Conservation (phyloP, 2,797 vertebrate species). For the Pipistrellus kuhlii region DNA sequence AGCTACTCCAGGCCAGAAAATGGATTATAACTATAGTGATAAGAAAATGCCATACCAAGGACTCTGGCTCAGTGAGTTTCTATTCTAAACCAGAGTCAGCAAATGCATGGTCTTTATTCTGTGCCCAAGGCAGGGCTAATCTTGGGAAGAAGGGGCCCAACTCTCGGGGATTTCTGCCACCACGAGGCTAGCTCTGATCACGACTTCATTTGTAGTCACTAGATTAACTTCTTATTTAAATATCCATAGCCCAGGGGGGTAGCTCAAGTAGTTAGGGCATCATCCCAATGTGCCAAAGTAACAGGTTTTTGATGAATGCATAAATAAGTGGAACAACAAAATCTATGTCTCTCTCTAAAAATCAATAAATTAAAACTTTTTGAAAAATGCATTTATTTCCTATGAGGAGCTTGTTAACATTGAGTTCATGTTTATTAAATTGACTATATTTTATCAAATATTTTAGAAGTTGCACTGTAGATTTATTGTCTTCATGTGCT, state of each 20-base stretch:
- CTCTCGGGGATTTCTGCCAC: not conserved
- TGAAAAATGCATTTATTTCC: not conserved
- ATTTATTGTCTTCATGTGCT: not conserved
- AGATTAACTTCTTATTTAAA: not conserved
- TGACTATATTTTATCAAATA: slow-evolving; percentile 1
- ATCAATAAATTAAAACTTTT: too few species aligned
- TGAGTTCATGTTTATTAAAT: not conserved
- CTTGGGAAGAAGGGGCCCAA: not conserved
- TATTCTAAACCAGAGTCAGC: not conserved
- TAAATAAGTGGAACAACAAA: too few species aligned
- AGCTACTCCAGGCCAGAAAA: not conserved
- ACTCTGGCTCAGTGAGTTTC: not conserved
- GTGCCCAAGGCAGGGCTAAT: not conserved
- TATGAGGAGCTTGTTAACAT: not conserved
- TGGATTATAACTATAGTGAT: not conserved
- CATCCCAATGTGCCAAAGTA: too few species aligned
- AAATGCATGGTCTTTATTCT: not conserved
- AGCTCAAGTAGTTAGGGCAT: too few species aligned
- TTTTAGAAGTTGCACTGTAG: not conserved
- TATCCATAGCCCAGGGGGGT: too few species aligned
- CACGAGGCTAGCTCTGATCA: not conserved
- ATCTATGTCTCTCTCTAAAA: too few species aligned
- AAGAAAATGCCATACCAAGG: not conserved
- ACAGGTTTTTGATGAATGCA: too few species aligned
- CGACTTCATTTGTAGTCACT: not conserved